Evolutionary conservation across 2,888 invertebrate species (phyloP).

Genomic region (Notodonta ziczac): DNA sequence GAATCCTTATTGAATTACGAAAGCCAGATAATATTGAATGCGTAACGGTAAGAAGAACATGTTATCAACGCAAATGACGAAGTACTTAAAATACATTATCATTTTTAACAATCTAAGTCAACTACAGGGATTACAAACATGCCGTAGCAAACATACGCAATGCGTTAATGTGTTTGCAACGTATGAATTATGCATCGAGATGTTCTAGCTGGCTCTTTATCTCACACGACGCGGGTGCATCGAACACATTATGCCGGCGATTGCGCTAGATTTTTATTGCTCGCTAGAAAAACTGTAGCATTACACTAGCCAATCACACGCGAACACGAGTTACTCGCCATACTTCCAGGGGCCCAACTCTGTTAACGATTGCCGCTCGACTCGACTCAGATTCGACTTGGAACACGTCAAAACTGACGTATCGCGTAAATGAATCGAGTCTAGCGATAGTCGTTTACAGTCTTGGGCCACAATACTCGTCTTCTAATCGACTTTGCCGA

Average conservation of each 20-base stretch:
- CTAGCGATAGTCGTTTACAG: no score
- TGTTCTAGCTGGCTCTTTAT: constrained; percentile 56
- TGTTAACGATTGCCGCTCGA: no score
- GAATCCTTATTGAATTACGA: no score
- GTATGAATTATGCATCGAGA: constrained; percentile 68
- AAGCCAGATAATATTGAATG: no score
- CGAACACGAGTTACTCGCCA: constrained; percentile 11
- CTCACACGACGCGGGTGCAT: constrained; percentile 55
- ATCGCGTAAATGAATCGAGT: no score
- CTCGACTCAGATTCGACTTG: no score
- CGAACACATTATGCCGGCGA: constrained; percentile 55
- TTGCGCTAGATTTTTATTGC: constrained; percentile 44
- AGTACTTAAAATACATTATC: background rate
- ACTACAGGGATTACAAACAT: constrained; percentile 53
- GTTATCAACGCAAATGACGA: no score
- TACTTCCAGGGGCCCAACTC: constrained; percentile 10
- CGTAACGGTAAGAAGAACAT: no score
- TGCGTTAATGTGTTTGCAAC: constrained; percentile 66
- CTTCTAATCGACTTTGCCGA: background rate
- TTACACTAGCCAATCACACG: constrained; percentile 8
- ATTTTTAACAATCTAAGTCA: background rate
- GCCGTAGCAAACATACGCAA: constrained; percentile 55
- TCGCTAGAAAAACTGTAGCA: constrained; percentile 30
- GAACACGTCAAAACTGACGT: no score
- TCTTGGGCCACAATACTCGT: background rate